These are phyloP conservation scores for Engystomops pustulosus DNA, from an alignment of 2,113 vertebrate species.

Conservation along the genomic window DNA sequence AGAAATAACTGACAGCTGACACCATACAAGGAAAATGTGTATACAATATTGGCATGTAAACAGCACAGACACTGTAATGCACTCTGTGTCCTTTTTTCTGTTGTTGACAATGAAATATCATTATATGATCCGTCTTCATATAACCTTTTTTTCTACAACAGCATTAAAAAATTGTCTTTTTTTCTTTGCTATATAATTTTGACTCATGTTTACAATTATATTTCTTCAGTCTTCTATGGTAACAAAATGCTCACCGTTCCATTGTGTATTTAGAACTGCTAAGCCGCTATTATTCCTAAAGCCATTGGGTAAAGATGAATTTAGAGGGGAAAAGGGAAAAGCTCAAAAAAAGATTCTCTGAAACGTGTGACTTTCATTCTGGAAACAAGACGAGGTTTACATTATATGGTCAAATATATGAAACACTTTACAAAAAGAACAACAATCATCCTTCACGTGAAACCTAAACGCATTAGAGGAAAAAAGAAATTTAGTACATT, in stretches of 20 bases:
- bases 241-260: constrained; percentile 91
- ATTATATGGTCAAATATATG: not conserved
- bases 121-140: constrained; percentile 97
- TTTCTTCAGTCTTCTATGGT: constrained; percentile 85
- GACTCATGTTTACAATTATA: constrained; percentile 84
- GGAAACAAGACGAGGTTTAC: no score
- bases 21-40: constrained; percentile 89
- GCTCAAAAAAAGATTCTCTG: not conserved
- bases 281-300: constrained; percentile 38
- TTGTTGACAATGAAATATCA: constrained; percentile 97
- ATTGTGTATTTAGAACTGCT: constrained; percentile 86
- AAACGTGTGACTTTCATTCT: no score
- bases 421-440: not conserved
- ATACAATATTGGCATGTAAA: constrained; percentile 99
- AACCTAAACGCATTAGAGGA: no score
- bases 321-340: not conserved
- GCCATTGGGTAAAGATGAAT: no score
- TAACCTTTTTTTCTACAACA: constrained; percentile 99
- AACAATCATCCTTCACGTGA: no score
- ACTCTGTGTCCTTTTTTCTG: constrained; percentile 90
- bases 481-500: no score
- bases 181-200: constrained; percentile 78
- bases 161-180: constrained; percentile 93
- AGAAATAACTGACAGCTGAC: constrained; percentile 99
- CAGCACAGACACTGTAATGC: constrained; percentile 94